A percentile compares a stretch with the other conserved stretches of the same genome.
These are phyloP conservation scores for Dicentrarchus labrax DNA, from an alignment of 2,113 vertebrate species.

Conservation along the genomic window DNA sequence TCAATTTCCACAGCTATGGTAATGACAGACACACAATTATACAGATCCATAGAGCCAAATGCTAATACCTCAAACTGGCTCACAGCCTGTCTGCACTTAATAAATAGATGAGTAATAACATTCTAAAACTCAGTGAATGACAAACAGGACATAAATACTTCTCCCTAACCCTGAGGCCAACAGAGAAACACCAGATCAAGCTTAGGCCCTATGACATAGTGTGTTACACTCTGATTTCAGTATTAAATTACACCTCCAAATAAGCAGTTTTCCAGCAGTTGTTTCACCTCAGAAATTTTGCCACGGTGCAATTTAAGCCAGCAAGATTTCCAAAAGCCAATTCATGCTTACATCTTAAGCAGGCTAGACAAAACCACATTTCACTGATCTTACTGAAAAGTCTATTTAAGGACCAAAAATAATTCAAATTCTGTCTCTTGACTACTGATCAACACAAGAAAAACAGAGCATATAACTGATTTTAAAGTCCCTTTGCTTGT, in stretches of 20 bases:
- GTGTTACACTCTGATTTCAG: background rate
- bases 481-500: conserved; percentile 33
- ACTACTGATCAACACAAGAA: conserved; percentile 34
- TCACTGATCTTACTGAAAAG: conserved; percentile 34
- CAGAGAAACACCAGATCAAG: conserved; percentile 32
- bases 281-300: conserved; percentile 36
- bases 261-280: background rate
- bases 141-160: conserved; percentile 32
- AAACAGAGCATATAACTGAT: conserved; percentile 7
- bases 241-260: conserved; percentile 22
- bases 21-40: conserved; percentile 19
- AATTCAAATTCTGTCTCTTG: conserved; percentile 25
- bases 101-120: conserved; percentile 2
- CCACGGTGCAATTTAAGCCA: conserved; percentile 1
- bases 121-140: conserved; percentile 13
- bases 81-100: conserved; percentile 3
- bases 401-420: conserved; percentile 13
- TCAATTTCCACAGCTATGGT: conserved; percentile 17
- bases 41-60: conserved; percentile 21
- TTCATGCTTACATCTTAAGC: conserved; percentile 32
- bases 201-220: background rate
- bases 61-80: conserved; percentile 14
- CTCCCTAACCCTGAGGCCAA: background rate
- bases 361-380: conserved; percentile 11
- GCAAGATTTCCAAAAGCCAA: conserved; percentile 30